phyloP scores from a whole-genome alignment of 2,888 invertebrate species.

The Mechanitis mazaeus region DNA sequence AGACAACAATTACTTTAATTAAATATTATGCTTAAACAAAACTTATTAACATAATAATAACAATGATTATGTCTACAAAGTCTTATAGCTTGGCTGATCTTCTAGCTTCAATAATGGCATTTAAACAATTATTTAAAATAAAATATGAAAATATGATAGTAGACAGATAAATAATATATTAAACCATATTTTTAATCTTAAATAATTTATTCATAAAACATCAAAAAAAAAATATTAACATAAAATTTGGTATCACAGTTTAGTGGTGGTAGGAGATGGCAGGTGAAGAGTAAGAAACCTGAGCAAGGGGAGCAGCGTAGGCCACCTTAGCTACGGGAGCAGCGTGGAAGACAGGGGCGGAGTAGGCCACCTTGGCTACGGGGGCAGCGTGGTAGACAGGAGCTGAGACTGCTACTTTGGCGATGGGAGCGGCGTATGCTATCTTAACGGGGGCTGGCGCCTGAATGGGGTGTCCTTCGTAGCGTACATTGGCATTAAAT shows the following conservation, averaged over 20 bases:
- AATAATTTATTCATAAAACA: conserved; percentile 40
- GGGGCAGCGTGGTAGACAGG: conserved; percentile 34
- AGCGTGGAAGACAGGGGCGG: conserved; percentile 25
- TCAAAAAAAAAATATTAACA: conserved; percentile 1
- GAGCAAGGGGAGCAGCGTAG: conserved; percentile 43
- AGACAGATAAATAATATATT: too few relatives aligned
- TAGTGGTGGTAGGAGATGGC: conserved; percentile 64
- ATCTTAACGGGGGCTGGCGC: conserved; percentile 34
- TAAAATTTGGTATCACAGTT: conserved; percentile 31
- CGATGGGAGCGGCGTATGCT: conserved; percentile 34
- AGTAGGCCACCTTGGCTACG: conserved; percentile 32
- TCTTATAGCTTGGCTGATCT: too few relatives aligned
- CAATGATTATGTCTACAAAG: too few relatives aligned
- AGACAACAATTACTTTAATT: too few relatives aligned
- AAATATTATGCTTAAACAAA: too few relatives aligned
- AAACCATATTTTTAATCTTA: conserved; percentile 14
- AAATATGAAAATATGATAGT: too few relatives aligned
- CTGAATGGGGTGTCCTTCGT: conserved; percentile 54
- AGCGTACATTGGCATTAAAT: conserved; percentile 64
- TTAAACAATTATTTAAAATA: too few relatives aligned
- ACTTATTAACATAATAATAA: too few relatives aligned
- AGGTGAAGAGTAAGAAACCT: conserved; percentile 42
- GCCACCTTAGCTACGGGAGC: conserved; percentile 35
- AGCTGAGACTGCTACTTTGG: conserved; percentile 35
- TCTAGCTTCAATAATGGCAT: too few relatives aligned